A percentile compares a stretch with the other conserved stretches of the same genome.
These are phyloP conservation scores for Cephalopterus ornatus DNA, from an alignment of 2,113 vertebrate species.

Conservation along the genomic window DNA sequence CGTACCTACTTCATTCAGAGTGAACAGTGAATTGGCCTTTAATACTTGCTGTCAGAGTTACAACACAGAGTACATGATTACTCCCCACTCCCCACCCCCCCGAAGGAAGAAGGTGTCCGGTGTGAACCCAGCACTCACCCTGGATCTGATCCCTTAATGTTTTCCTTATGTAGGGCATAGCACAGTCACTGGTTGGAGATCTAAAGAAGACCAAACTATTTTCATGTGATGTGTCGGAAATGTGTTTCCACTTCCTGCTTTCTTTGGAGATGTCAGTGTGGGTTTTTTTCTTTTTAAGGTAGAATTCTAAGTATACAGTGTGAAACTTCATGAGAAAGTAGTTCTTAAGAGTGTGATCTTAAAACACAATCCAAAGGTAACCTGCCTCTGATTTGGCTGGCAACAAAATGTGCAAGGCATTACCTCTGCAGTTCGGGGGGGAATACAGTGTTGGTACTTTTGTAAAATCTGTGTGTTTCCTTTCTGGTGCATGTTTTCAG, in stretches of 20 bases:
- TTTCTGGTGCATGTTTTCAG: neutral
- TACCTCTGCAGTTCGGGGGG: neutral
- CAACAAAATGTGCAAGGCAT: slow-evolving; percentile 1
- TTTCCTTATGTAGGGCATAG: slow-evolving; percentile 37
- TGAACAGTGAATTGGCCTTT: slow-evolving; percentile 5
- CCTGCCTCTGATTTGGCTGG: neutral
- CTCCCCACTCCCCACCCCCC: neutral
- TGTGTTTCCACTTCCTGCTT: slow-evolving; percentile 43
- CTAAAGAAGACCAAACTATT: slow-evolving; percentile 30
- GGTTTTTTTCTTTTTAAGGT: neutral
- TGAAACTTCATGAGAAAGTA: neutral
- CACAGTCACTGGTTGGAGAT: neutral
- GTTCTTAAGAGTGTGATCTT: neutral
- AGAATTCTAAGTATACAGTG: neutral
- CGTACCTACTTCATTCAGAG: neutral
- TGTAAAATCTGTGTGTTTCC: neutral
- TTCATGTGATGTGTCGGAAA: slow-evolving; percentile 14
- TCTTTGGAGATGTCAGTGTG: neutral
- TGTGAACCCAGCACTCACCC: neutral
- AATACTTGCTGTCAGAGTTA: slow-evolving; percentile 38
- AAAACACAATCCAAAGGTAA: neutral
- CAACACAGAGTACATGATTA: neutral
- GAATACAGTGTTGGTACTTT: neutral
- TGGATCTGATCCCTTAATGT: slow-evolving; percentile 52
- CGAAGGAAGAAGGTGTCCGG: slow-evolving; percentile 6